These are phyloP conservation scores for Cenopis cana DNA, from an alignment of 2,888 invertebrate species.

Conservation along the genomic window DNA sequence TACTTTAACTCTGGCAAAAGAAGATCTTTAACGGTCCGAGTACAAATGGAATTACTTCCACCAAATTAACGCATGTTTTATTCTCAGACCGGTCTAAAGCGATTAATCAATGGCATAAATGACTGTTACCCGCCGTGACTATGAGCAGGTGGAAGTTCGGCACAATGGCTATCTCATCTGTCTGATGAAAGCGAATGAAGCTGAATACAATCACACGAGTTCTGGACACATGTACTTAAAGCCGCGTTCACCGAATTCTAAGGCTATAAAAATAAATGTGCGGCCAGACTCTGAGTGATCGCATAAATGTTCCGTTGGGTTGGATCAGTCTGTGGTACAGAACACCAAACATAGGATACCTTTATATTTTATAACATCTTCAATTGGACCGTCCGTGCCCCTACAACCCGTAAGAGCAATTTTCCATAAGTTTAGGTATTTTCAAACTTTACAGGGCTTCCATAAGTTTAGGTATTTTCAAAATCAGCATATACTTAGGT, in stretches of 20 bases:
- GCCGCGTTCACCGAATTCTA: background rate
- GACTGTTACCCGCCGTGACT: constrained; percentile 27
- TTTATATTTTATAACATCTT: too few relatives aligned
- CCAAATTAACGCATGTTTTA: constrained; percentile 37
- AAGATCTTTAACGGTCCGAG: constrained; percentile 27
- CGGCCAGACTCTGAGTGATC: too few relatives aligned
- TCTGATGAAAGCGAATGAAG: constrained; percentile 10
- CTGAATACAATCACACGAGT: background rate
- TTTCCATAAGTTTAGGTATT: too few relatives aligned
- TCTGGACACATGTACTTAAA: background rate
- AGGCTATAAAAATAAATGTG: background rate
- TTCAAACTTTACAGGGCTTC: too few relatives aligned
- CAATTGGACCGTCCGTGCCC: too few relatives aligned
- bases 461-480: too few relatives aligned
- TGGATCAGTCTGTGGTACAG: too few relatives aligned
- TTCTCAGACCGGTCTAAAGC: constrained; percentile 36
- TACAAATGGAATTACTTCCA: constrained; percentile 41
- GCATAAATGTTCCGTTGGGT: too few relatives aligned
- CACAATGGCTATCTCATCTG: constrained; percentile 21
- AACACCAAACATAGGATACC: too few relatives aligned
- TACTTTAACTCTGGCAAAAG: too few relatives aligned
- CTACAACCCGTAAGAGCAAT: too few relatives aligned
- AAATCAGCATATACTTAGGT: too few relatives aligned
- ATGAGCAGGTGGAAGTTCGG: constrained; percentile 33
- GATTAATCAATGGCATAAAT: constrained; percentile 42